A percentile compares a stretch with the other conserved stretches of the same genome.
Conservation (phyloP, 2,113 vertebrate genomes). For the Mustelus asterias region DNA sequence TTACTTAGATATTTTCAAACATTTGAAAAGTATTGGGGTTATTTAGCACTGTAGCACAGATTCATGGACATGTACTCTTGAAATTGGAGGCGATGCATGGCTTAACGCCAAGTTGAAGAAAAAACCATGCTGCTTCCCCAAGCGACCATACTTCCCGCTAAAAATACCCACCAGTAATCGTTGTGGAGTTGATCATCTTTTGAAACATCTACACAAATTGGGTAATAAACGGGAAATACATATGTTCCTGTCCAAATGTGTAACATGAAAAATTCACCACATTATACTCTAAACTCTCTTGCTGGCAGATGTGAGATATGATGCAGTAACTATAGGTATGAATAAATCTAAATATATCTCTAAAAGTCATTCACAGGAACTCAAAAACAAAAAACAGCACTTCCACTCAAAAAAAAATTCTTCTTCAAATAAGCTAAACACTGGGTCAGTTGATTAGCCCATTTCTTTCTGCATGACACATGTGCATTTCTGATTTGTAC, state of each 20-base stretch:
- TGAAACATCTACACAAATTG: neutral
- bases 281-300: neutral
- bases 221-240: neutral
- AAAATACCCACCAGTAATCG: neutral
- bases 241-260: neutral
- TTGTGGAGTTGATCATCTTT: neutral
- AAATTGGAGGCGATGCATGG: neutral
- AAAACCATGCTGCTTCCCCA: neutral
- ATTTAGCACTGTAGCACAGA: neutral
- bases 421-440: neutral
- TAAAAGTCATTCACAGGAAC: neutral
- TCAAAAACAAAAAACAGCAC: neutral
- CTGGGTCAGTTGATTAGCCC: neutral
- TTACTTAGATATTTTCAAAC: neutral
- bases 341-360: neutral
- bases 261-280: neutral
- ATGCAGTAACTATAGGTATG: neutral
- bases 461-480: neutral
- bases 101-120: neutral
- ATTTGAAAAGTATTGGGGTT: neutral
- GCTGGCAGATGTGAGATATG: neutral
- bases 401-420: neutral
- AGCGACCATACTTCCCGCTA: neutral
- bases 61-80: neutral
- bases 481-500: conserved; percentile 54